Evolutionary conservation across 2,888 invertebrate species (phyloP).

Genomic region (Drosophila recens): DNA sequence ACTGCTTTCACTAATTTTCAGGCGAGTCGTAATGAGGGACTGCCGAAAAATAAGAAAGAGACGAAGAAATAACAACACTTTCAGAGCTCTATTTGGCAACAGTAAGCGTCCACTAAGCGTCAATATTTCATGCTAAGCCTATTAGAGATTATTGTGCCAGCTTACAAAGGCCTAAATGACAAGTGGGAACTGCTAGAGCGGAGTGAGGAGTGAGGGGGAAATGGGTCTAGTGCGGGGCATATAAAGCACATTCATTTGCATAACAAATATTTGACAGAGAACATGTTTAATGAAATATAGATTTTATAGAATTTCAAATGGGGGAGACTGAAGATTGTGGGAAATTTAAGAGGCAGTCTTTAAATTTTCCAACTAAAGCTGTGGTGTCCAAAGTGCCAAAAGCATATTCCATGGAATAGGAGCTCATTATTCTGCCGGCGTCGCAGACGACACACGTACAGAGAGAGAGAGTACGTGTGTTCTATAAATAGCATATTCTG

Average conservation of each 20-base stretch:
- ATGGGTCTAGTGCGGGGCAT: constrained; percentile 8
- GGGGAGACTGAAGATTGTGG: neutral
- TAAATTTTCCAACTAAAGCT: neutral
- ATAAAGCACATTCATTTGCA: constrained; percentile 63
- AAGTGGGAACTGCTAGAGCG: constrained; percentile 49
- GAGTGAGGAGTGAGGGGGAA: neutral
- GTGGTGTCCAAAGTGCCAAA: too few species aligned
- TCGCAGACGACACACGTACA: too few species aligned
- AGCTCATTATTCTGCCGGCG: too few species aligned
- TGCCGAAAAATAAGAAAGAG: neutral
- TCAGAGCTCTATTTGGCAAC: constrained; percentile 67
- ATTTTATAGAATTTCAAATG: constrained; percentile 5
- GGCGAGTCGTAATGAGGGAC: constrained; percentile 28
- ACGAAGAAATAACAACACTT: constrained; percentile 45
- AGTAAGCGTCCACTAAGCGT: constrained; percentile 75
- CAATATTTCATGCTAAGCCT: constrained; percentile 78
- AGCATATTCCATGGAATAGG: too few species aligned
- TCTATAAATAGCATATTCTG: too few species aligned
- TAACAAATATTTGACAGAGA: constrained; percentile 55
- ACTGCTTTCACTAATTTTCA: constrained; percentile 74
- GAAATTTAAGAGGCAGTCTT: neutral
- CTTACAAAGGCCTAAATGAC: constrained; percentile 73
- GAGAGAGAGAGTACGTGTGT: too few species aligned
- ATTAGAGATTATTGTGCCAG: constrained; percentile 77
- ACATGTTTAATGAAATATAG: constrained; percentile 32